Base-by-base conservation (phyloP, 2,888 invertebrate species). In the Euzophera pinguis region DNA sequence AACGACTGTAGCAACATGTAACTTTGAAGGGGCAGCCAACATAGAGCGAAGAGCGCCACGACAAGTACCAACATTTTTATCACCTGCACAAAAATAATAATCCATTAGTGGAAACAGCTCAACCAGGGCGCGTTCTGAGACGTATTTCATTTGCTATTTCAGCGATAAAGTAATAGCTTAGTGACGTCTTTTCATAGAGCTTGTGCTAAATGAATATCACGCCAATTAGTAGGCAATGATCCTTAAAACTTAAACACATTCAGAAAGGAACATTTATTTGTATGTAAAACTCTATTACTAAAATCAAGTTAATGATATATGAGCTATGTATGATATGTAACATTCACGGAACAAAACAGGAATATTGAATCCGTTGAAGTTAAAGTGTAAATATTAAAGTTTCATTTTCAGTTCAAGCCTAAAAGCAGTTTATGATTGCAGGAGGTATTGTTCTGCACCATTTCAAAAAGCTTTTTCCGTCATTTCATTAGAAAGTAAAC, bases 11-110 rank as follows among this genome's bases (percentile, higher is more conserved):
- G 86, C 51, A 95, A 91, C 73, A 95, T 93, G 72, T 95, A 95
- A 54, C 92, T 92, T 71, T 95, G 95, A 32, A 96, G 85, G 0
- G 97, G 97, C 34, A 96, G 87, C 96, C 96, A 97, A 76, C 96
- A 97, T 0, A 96, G 74, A 0, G 95, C 95, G 71, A 96, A 96
- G 8, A 96, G 90, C 5, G 94, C 92, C 17, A 97, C 96, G 14
- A 96, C 96, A 52, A 95, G 92, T 43, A 96, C 95, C 75, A 96
- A 87, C 96, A 97, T 97, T 91, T 97, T 96, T 72, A 96, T 95
- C 60, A 96, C 96, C 96, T 97, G 91, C 14, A 58, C 59, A 61
- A 61, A 35, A 35, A 50, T 29, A 32, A 27, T 16, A 48, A 12
- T 17, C 14, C 14, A 47, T 47, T 47, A 47, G 47, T 9, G 32